These are phyloP conservation scores for Tolypeutes matacus DNA, from an alignment of 2,797 vertebrate species.

Conservation along the genomic window DNA sequence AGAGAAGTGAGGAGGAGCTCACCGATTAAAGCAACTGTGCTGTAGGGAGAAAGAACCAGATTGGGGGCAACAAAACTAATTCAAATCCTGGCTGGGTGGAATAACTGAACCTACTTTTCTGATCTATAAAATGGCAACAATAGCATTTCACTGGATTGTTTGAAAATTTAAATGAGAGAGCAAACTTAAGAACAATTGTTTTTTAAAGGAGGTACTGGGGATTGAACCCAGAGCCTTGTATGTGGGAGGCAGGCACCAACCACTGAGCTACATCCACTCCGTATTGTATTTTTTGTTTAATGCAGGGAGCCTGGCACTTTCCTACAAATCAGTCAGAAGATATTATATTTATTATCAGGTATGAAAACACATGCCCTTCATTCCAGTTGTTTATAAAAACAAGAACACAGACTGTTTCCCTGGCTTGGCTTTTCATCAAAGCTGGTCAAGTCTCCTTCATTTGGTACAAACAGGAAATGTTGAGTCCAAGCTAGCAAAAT, in stretches of 20 bases:
- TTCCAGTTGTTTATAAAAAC: neutral
- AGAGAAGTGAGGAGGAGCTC: neutral
- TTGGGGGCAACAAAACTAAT: neutral
- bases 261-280: no score
- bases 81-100: neutral
- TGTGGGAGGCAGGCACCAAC: no score
- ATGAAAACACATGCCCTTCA: neutral
- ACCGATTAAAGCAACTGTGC: neutral
- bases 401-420: neutral
- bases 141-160: neutral
- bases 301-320: neutral
- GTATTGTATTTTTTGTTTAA: neutral
- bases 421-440: neutral
- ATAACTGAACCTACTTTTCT: constrained; percentile 28
- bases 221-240: no score
- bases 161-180: neutral
- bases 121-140: neutral
- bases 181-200: constrained; percentile 28
- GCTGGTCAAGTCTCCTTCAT: neutral
- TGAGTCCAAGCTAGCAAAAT: neutral
- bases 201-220: no score
- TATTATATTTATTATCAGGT: neutral
- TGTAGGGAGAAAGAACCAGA: neutral
- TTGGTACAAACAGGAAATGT: neutral
- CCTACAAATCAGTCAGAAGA: neutral